Evolutionary conservation across 2,888 invertebrate species (phyloP).

Genomic region (Apamea crenata): DNA sequence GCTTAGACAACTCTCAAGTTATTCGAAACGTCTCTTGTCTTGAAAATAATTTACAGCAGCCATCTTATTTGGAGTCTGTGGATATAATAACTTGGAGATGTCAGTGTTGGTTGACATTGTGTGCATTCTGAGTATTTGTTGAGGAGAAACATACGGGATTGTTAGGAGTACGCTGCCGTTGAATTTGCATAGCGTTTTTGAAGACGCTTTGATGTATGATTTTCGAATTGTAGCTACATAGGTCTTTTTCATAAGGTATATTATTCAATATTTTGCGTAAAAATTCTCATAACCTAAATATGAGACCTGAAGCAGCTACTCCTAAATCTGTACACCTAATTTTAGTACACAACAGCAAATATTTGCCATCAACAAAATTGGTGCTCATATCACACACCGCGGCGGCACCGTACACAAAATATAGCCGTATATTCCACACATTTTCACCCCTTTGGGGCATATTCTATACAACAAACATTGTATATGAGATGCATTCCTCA

Average conservation of each 20-base stretch:
- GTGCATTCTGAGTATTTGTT: constrained; percentile 56
- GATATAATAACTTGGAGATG: constrained; percentile 58
- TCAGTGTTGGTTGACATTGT: constrained; percentile 51
- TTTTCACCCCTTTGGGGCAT: constrained; percentile 56
- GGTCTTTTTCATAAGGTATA: not conserved
- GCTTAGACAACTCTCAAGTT: constrained; percentile 58
- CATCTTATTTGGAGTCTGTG: constrained; percentile 56
- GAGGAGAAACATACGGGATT: constrained; percentile 43
- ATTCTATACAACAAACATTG: constrained; percentile 62
- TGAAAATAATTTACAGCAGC: constrained; percentile 61
- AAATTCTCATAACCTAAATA: constrained; percentile 19
- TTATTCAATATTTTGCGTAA: not conserved
- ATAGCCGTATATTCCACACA: constrained; percentile 63
- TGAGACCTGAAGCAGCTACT: constrained; percentile 22
- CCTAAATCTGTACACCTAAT: constrained; percentile 54
- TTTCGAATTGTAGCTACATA: not conserved
- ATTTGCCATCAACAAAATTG: constrained; percentile 59
- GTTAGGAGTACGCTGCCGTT: not conserved
- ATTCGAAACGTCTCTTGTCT: constrained; percentile 57
- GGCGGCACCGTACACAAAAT: constrained; percentile 52
- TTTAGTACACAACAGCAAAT: constrained; percentile 55
- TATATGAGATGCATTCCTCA: constrained; percentile 80
- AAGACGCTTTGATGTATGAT: not conserved
- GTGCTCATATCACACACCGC: constrained; percentile 42
- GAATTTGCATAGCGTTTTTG: not conserved